phyloP scores from a whole-genome alignment of 2,113 vertebrate genomes.

The Andinoacara biseriatus region DNA sequence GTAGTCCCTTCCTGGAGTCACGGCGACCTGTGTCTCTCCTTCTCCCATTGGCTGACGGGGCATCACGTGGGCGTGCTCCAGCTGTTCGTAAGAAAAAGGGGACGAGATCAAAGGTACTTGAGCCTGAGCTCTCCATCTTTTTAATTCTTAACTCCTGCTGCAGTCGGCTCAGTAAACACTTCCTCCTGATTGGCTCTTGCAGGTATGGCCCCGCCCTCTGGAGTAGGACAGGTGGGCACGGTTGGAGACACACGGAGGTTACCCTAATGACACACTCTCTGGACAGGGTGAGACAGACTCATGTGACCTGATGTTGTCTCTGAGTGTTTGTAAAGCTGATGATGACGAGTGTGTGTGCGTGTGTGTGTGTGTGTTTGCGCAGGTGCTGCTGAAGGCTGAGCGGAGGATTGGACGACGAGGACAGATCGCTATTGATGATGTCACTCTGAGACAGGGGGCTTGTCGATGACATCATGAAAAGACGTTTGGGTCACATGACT shows the following conservation, averaged over 20 bases:
- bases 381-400: conserved; percentile 69
- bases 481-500: neutral
- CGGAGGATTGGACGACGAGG: conserved; percentile 41
- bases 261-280: conserved; percentile 79
- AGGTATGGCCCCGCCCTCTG: conserved; percentile 83
- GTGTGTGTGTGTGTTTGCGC: neutral
- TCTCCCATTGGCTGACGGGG: conserved; percentile 86
- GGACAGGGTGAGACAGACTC: conserved; percentile 81
- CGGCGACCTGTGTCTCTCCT: conserved; percentile 85
- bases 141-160: too few species aligned
- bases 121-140: neutral
- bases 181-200: conserved; percentile 34
- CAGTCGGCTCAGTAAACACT: accelerated
- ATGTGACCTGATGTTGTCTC: neutral
- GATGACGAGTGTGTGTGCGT: neutral
- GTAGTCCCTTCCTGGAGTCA: conserved; percentile 69
- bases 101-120: conserved; percentile 59
- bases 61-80: conserved; percentile 85
- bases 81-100: conserved; percentile 81
- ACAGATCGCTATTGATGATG: conserved; percentile 59
- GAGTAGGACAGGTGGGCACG: conserved; percentile 85
- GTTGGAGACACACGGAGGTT: conserved; percentile 88
- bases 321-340: neutral
- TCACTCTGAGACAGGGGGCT: conserved; percentile 50
- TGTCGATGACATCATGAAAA: conserved; percentile 55